Conservation (phyloP, 2,113 vertebrate genomes). For the Euleptes europaea region DNA sequence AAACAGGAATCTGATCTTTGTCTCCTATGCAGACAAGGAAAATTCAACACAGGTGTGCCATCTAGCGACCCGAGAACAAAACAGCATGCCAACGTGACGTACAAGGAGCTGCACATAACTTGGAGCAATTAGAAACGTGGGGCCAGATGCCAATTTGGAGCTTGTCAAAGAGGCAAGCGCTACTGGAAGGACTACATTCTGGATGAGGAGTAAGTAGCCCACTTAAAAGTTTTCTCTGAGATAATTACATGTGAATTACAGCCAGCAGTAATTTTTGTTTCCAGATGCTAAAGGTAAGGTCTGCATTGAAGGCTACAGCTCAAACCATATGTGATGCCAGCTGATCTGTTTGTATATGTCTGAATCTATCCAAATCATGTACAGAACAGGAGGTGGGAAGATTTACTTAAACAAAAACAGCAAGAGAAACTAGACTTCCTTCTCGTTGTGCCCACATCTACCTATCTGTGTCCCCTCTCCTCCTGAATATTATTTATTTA, state of each 20-base stretch:
- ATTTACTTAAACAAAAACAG: too few relatives aligned
- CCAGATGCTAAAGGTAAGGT: background rate
- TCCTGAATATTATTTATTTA: too few relatives aligned
- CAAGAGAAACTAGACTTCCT: too few relatives aligned
- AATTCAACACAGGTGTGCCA: background rate
- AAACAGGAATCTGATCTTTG: background rate
- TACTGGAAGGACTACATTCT: constrained; percentile 13
- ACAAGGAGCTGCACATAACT: background rate
- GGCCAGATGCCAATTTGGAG: background rate
- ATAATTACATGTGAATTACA: background rate
- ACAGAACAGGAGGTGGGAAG: too few relatives aligned
- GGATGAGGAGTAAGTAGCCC: background rate
- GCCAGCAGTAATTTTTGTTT: background rate
- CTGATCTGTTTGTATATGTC: background rate
- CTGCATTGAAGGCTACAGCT: too few relatives aligned
- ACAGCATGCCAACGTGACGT: background rate
- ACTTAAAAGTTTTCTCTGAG: background rate
- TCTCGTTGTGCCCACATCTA: too few relatives aligned
- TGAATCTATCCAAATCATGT: too few relatives aligned
- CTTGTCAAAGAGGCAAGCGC: background rate
- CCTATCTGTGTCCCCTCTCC: too few relatives aligned
- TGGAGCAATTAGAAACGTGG: background rate
- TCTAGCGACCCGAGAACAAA: background rate
- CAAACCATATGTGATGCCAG: background rate
- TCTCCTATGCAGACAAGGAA: background rate